phyloP scores from a whole-genome alignment of 1,140 invertebrate species.

The Neuroterus valhalla region DNA sequence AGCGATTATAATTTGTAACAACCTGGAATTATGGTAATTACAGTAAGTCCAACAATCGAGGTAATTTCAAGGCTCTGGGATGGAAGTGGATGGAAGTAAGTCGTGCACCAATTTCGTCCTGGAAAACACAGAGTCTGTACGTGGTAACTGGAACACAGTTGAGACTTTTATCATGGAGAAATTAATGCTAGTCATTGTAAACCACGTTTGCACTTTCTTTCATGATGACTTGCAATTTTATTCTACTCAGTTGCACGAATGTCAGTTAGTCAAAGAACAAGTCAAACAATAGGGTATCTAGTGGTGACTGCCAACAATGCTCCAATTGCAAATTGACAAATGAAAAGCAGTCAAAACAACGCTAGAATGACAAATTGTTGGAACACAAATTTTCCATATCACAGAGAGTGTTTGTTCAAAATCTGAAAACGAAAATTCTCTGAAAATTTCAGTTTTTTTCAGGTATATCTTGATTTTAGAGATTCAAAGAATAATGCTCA shows the following conservation, averaged over 20 bases:
- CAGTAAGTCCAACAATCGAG: slow-evolving; percentile 16
- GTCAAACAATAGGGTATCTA: slow-evolving; percentile 16
- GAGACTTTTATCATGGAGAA: slow-evolving; percentile 7
- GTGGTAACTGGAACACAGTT: slow-evolving; percentile 1
- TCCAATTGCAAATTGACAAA: slow-evolving; percentile 5
- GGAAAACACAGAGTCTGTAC: slow-evolving; percentile 9
- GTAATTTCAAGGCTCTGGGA: neutral
- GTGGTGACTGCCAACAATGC: neutral
- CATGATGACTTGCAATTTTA: slow-evolving; percentile 23
- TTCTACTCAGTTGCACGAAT: slow-evolving; percentile 24
- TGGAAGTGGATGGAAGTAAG: neutral
- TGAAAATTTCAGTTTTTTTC: too few species aligned
- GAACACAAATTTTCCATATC: too few species aligned
- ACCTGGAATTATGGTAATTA: slow-evolving; percentile 13
- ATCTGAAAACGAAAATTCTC: too few species aligned
- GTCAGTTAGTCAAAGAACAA: slow-evolving; percentile 22
- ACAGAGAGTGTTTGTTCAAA: too few species aligned
- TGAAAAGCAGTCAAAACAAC: slow-evolving; percentile 20
- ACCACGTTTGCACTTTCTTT: slow-evolving; percentile 18
- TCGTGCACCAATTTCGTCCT: slow-evolving; percentile 6
- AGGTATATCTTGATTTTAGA: too few species aligned
- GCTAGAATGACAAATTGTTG: neutral
- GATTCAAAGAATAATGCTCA: too few species aligned
- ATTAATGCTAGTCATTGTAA: slow-evolving; percentile 31
- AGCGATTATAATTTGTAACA: neutral